Conservation (phyloP, 1,140 invertebrate species). For the Cataglyphis hispanica region DNA sequence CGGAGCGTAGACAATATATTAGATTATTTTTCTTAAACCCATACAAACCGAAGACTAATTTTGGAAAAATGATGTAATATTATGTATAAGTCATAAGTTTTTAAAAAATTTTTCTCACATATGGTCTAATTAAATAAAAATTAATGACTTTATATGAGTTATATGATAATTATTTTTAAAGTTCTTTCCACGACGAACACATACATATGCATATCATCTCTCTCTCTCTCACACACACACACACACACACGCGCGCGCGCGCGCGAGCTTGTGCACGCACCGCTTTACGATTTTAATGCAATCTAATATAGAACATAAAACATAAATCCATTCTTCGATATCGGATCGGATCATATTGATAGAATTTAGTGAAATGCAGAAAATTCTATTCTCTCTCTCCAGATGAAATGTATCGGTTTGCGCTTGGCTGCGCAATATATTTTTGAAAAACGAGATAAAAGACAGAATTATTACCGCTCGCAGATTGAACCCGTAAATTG, state of each 20-base stretch:
- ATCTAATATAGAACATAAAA: background rate
- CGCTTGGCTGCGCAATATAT: background rate
- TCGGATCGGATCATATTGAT: background rate
- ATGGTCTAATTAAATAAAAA: background rate
- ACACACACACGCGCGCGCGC: no score
- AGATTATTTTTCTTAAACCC: background rate
- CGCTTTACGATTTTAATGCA: background rate
- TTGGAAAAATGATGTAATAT: background rate
- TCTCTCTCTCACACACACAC: no score
- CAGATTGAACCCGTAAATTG: background rate
- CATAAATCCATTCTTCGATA: background rate
- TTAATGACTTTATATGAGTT: background rate
- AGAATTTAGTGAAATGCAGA: background rate
- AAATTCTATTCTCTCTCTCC: slow-evolving; percentile 8
- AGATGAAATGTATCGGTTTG: background rate
- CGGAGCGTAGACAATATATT: background rate
- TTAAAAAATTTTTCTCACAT: background rate
- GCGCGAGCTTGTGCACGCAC: no score
- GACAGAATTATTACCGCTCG: background rate
- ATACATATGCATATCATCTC: no score
- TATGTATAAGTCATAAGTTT: background rate
- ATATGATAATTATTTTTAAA: background rate
- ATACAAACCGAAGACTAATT: background rate
- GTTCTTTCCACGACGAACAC: background rate
- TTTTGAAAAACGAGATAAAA: background rate